These are phyloP conservation scores for Eclectus roratus DNA, from an alignment of 2,113 vertebrate species.

Conservation along the genomic window DNA sequence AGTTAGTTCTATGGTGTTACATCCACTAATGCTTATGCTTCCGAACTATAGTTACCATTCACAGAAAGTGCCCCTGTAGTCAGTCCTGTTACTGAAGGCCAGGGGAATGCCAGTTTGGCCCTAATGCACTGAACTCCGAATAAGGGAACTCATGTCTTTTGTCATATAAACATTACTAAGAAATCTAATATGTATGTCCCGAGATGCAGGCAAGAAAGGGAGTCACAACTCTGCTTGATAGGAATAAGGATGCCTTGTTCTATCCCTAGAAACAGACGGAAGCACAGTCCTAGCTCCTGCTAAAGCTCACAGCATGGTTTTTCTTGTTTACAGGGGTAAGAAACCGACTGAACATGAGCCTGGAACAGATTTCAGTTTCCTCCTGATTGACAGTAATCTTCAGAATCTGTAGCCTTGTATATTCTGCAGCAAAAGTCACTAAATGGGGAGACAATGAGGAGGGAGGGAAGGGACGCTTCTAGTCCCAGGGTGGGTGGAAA, in stretches of 20 bases:
- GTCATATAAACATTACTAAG: not conserved
- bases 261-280: not conserved
- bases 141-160: not conserved
- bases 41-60: not conserved
- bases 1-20: not conserved
- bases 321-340: constrained; percentile 72
- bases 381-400: constrained; percentile 57
- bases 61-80: not conserved
- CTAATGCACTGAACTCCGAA: not conserved
- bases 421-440: not conserved
- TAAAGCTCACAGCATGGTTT: not conserved
- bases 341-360: constrained; percentile 78
- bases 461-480: not conserved
- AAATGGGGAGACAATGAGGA: not conserved
- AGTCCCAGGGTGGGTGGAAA: not conserved
- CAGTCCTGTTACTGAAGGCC: not conserved
- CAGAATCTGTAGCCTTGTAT: constrained; percentile 15
- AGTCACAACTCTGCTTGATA: not conserved
- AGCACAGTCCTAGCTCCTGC: not conserved
- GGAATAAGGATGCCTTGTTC: not conserved
- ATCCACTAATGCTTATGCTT: not conserved
- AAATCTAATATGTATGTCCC: not conserved
- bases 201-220: not conserved
- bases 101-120: not conserved
- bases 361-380: constrained; percentile 84